A percentile compares a stretch with the other conserved stretches of the same genome.
Evolutionary conservation across 2,797 vertebrate genomes (phyloP).

Genomic region (Meda fulgida): DNA sequence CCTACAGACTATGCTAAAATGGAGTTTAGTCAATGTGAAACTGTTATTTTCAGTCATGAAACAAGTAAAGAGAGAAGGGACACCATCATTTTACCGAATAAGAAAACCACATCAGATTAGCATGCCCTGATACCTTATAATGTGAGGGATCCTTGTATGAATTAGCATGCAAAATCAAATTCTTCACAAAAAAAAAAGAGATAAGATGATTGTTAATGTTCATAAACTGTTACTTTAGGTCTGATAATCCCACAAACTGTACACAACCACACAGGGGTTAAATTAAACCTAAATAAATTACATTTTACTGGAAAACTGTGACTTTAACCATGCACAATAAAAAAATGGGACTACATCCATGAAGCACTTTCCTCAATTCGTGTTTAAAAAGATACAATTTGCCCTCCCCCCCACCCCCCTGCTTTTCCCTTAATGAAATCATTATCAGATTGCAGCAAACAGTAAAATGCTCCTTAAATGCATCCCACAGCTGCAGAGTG

Average conservation of each 20-base stretch:
- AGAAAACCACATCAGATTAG: conserved; percentile 37
- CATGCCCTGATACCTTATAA: conserved; percentile 81
- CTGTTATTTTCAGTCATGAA: background rate
- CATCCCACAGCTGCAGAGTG: conserved; percentile 35
- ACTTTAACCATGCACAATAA: conserved; percentile 25
- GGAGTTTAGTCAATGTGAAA: background rate
- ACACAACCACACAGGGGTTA: background rate
- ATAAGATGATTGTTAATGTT: conserved; percentile 51
- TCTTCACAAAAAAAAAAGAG: conserved; percentile 83
- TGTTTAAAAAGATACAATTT: background rate
- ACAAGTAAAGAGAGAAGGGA: background rate
- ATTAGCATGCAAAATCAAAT: conserved; percentile 87
- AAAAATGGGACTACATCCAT: conserved; percentile 55
- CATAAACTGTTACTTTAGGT: background rate
- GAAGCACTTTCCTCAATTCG: conserved; percentile 51
- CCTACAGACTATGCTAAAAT: background rate
- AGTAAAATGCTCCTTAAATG: conserved; percentile 60
- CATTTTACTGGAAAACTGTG: background rate
- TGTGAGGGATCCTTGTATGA: conserved; percentile 84
- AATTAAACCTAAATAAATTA: background rate
- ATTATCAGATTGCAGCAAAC: conserved; percentile 5
- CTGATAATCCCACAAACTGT: conserved; percentile 14
- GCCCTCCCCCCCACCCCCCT: background rate
- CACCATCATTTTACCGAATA: background rate
- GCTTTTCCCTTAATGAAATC: background rate